Conservation (phyloP, 2,888 invertebrate species). For the Synanthedon formicaeformis region DNA sequence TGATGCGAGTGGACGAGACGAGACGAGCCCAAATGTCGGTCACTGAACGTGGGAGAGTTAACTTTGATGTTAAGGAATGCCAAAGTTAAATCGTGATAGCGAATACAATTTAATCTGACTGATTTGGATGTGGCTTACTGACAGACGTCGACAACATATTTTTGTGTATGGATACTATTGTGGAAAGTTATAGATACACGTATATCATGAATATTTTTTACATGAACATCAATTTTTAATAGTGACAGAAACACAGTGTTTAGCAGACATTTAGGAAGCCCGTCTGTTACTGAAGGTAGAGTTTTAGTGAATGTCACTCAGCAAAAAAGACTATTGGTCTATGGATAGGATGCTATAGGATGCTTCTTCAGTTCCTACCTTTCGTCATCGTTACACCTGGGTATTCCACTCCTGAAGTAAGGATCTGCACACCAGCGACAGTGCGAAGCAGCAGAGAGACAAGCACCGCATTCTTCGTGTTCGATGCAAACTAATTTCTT, state of each 20-base stretch:
- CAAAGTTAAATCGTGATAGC: conserved; percentile 1
- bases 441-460: conserved; percentile 50
- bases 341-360: too few species aligned
- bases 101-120: neutral
- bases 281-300: too few species aligned
- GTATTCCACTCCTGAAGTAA: conserved; percentile 37
- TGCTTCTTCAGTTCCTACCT: conserved; percentile 23
- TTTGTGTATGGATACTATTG: too few species aligned
- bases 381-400: conserved; percentile 54
- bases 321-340: too few species aligned
- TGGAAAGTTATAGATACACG: too few species aligned
- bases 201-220: too few species aligned
- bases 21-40: conserved; percentile 24
- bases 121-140: neutral
- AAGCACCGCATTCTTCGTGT: conserved; percentile 50
- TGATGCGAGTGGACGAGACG: neutral
- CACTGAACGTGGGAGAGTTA: conserved; percentile 41
- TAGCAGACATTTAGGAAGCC: too few species aligned
- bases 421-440: conserved; percentile 65
- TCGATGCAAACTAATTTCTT: conserved; percentile 56
- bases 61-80: conserved; percentile 5
- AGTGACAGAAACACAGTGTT: too few species aligned
- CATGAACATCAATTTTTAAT: too few species aligned
- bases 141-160: too few species aligned
- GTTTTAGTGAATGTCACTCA: too few species aligned